phyloP scores from a whole-genome alignment of 2,888 invertebrate genomes.

The Agelastica alni region DNA sequence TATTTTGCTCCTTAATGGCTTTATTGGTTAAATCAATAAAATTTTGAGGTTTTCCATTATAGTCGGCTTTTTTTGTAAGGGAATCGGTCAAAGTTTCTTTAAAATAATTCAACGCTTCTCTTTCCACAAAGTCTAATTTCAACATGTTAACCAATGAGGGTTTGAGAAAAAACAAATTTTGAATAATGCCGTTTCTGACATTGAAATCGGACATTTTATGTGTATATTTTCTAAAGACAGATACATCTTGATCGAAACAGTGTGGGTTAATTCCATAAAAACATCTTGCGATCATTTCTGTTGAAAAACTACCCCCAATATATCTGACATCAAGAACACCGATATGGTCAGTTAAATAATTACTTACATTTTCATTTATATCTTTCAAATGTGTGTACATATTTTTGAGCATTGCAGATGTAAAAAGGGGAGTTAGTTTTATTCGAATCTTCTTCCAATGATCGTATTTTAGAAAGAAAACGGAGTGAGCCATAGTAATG shows the following conservation, averaged over 20 bases:
- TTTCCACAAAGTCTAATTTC: conserved; percentile 41
- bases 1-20: conserved; percentile 4
- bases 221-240: conserved; percentile 51
- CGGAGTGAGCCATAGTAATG: conserved; percentile 54
- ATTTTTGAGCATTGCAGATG: conserved; percentile 60
- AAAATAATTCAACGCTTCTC: conserved; percentile 42
- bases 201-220: conserved; percentile 46
- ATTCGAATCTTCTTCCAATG: conserved; percentile 60
- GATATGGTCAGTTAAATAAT: conserved; percentile 3
- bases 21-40: conserved; percentile 58
- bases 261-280: conserved; percentile 56
- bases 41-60: conserved; percentile 56
- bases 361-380: background rate
- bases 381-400: conserved; percentile 57
- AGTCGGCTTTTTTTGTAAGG: conserved; percentile 39
- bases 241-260: conserved; percentile 49
- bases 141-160: conserved; percentile 40
- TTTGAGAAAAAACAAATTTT: conserved; percentile 41
- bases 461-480: conserved; percentile 57
- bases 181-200: conserved; percentile 40
- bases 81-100: conserved; percentile 43
- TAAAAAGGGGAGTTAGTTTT: conserved; percentile 61
- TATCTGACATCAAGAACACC: conserved; percentile 45
- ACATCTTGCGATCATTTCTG: conserved; percentile 56
- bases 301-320: conserved; percentile 52